Conservation (phyloP, 2,888 invertebrate genomes). For the Neoascia interrupta region DNA sequence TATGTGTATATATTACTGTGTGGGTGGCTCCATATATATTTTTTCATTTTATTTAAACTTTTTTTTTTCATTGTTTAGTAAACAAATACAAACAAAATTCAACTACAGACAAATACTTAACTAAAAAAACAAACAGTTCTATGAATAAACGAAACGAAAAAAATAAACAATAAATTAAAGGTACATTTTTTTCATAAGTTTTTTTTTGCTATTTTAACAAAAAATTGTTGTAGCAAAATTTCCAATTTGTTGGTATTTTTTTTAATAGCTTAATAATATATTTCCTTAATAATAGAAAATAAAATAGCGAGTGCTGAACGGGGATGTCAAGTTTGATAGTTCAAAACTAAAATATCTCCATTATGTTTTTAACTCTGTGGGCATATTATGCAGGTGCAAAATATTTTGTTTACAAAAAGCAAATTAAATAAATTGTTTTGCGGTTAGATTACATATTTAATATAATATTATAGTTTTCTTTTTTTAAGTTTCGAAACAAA, state of each 20-base stretch:
- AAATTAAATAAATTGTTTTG: conserved; percentile 16
- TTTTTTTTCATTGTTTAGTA: not conserved
- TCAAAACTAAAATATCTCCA: too few relatives aligned
- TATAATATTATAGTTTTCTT: not conserved
- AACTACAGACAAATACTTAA: conserved; percentile 42
- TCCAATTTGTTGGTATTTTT: not conserved
- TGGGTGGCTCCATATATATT: conserved; percentile 1
- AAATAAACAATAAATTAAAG: conserved; percentile 51
- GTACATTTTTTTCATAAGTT: conserved; percentile 32
- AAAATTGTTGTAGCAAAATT: conserved; percentile 6
- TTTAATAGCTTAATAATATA: not conserved
- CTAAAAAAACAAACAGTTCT: conserved; percentile 15
- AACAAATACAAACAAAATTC: conserved; percentile 42
- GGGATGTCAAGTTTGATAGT: too few relatives aligned
- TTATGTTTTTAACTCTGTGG: too few relatives aligned
- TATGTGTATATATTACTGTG: conserved; percentile 10
- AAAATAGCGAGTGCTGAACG: too few relatives aligned
- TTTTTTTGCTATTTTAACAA: conserved; percentile 3
- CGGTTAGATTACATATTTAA: conserved; percentile 20
- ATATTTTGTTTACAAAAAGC: conserved; percentile 14
- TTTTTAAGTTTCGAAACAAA: not conserved
- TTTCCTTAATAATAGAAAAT: not conserved
- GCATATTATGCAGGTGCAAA: not conserved
- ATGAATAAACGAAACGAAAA: conserved; percentile 17
- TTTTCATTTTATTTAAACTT: conserved; percentile 9